Percentiles rank a stretch among this genome's conserved stretches.
phyloP scores from a whole-genome alignment of 2,113 vertebrate species.

The Lampris incognitus region DNA sequence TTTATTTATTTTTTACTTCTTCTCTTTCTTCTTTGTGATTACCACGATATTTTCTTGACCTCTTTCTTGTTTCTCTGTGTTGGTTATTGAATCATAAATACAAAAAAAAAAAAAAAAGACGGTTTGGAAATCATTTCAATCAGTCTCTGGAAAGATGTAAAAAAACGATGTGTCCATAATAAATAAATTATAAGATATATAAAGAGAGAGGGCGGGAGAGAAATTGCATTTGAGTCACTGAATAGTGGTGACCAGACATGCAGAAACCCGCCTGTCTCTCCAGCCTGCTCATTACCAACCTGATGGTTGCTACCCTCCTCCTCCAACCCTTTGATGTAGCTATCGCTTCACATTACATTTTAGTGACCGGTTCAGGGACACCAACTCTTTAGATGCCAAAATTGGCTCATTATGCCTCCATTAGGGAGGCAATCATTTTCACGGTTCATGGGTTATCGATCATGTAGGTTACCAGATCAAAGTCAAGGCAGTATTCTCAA shows the following conservation, averaged over 20 bases:
- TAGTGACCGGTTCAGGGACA: slow-evolving; percentile 65
- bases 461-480: slow-evolving; percentile 60
- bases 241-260: slow-evolving; percentile 61
- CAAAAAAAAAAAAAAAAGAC: slow-evolving; percentile 38
- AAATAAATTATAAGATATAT: not conserved
- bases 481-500: slow-evolving; percentile 61
- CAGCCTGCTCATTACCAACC: slow-evolving; percentile 34
- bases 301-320: slow-evolving; percentile 13
- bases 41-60: slow-evolving; percentile 36
- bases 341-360: slow-evolving; percentile 44
- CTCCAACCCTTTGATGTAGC: slow-evolving; percentile 5
- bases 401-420: slow-evolving; percentile 61
- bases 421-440: slow-evolving; percentile 70
- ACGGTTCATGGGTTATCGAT: slow-evolving; percentile 67
- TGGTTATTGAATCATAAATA: slow-evolving; percentile 63
- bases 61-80: slow-evolving; percentile 33
- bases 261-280: slow-evolving; percentile 17
- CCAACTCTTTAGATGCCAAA: slow-evolving; percentile 48
- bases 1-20: not conserved
- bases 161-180: slow-evolving; percentile 17
- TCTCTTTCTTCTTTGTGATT: slow-evolving; percentile 48
- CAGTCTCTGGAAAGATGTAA: slow-evolving; percentile 45
- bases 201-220: slow-evolving; percentile 44
- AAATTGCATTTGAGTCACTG: slow-evolving; percentile 6
- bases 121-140: slow-evolving; percentile 64